phyloP scores from a whole-genome alignment of 2,797 vertebrate genomes.

The Peromyscus melanophrys region DNA sequence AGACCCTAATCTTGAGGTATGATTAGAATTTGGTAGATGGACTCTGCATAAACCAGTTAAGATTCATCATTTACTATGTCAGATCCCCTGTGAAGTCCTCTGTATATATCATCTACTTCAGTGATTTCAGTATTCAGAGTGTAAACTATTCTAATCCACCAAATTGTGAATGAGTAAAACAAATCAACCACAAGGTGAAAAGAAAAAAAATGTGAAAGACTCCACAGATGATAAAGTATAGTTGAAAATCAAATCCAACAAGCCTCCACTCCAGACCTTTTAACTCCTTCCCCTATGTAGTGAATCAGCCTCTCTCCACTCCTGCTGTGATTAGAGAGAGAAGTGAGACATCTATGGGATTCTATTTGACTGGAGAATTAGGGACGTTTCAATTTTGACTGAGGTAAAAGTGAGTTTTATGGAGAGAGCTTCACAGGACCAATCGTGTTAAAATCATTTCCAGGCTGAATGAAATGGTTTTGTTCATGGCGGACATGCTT shows the following conservation, averaged over 20 bases:
- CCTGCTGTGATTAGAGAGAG: neutral
- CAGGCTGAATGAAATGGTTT: slow-evolving; percentile 41
- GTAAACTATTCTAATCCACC: neutral
- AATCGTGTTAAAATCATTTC: slow-evolving; percentile 63
- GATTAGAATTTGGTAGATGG: neutral
- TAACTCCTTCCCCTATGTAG: neutral
- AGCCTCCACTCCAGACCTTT: neutral
- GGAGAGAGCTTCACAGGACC: neutral
- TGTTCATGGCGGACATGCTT: neutral
- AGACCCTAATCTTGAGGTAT: neutral
- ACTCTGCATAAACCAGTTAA: neutral
- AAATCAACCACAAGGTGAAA: neutral
- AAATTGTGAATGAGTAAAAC: neutral
- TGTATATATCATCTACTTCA: neutral
- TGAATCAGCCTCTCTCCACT: neutral
- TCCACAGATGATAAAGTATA: neutral
- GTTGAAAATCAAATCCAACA: slow-evolving; percentile 3
- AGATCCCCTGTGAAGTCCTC: neutral
- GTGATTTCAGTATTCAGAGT: neutral
- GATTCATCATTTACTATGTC: neutral
- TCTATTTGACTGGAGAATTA: slow-evolving; percentile 40
- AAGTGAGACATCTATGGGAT: neutral
- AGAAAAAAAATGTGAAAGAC: neutral
- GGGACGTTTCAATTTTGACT: slow-evolving; percentile 44
- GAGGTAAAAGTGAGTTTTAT: slow-evolving; percentile 47